Evolutionary conservation across 2,113 vertebrate species (phyloP).

Genomic region (Naja naja): DNA sequence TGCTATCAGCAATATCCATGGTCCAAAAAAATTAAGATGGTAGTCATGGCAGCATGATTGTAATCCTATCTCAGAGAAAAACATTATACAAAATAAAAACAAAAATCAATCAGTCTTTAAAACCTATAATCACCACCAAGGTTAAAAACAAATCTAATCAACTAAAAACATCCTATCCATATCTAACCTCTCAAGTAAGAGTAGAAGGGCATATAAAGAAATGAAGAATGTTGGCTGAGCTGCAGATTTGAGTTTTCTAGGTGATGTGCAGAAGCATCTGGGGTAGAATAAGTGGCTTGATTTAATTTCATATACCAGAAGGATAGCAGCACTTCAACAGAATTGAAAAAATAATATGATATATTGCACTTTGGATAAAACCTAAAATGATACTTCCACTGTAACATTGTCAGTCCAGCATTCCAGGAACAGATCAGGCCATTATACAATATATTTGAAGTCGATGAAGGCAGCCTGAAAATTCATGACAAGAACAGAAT

Average conservation of each 20-base stretch:
- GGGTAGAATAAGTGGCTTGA: background rate
- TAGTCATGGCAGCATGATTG: background rate
- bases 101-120: background rate
- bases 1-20: background rate
- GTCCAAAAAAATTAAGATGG: background rate
- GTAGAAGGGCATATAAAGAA: background rate
- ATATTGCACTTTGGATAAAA: background rate
- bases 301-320: background rate
- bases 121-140: background rate
- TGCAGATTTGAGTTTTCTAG: background rate
- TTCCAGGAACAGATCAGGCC: background rate
- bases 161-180: background rate
- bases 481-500: background rate
- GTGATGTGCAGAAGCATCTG: background rate
- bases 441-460: background rate
- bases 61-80: background rate
- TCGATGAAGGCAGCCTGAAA: background rate
- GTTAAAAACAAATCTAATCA: background rate
- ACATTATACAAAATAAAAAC: background rate
- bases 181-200: background rate
- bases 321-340: background rate
- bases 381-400: background rate
- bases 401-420: background rate
- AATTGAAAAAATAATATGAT: background rate
- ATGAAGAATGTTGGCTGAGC: background rate